phyloP scores from a whole-genome alignment of 2,888 invertebrate species.

The Eupithecia exiguata region DNA sequence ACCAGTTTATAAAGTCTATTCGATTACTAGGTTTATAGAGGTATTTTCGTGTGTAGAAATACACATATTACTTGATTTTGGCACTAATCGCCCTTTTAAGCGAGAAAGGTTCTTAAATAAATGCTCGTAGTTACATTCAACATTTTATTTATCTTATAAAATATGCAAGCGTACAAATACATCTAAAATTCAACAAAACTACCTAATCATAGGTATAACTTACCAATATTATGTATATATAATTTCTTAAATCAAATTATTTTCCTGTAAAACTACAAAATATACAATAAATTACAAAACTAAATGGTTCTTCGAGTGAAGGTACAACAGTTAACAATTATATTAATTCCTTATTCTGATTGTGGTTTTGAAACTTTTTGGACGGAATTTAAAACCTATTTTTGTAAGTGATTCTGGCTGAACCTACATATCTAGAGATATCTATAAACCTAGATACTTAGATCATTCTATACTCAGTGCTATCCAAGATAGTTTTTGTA shows the following conservation, averaged over 20 bases:
- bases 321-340: not conserved
- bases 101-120: not conserved
- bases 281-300: slow-evolving; percentile 58
- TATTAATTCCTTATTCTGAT: not conserved
- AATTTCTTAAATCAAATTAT: slow-evolving; percentile 28
- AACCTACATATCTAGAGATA: not conserved
- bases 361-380: not conserved
- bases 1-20: too few relatives aligned
- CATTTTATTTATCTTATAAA: not conserved
- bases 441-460: not conserved
- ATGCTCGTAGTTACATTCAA: not conserved
- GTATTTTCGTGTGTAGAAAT: too few relatives aligned
- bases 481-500: not conserved
- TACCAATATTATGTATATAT: slow-evolving; percentile 19
- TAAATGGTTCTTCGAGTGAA: not conserved
- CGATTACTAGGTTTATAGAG: too few relatives aligned
- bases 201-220: slow-evolving; percentile 16
- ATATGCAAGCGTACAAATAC: not conserved
- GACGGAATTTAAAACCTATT: not conserved
- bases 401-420: not conserved
- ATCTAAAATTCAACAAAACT: slow-evolving; percentile 16
- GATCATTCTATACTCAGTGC: not conserved
- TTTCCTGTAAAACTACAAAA: slow-evolving; percentile 33
- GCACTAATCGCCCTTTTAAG: too few relatives aligned
- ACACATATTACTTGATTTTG: too few relatives aligned